A percentile compares a stretch with the other conserved stretches of the same genome.
phyloP scores from a whole-genome alignment of 2,113 vertebrate genomes.

The Dromaius novaehollandiae region DNA sequence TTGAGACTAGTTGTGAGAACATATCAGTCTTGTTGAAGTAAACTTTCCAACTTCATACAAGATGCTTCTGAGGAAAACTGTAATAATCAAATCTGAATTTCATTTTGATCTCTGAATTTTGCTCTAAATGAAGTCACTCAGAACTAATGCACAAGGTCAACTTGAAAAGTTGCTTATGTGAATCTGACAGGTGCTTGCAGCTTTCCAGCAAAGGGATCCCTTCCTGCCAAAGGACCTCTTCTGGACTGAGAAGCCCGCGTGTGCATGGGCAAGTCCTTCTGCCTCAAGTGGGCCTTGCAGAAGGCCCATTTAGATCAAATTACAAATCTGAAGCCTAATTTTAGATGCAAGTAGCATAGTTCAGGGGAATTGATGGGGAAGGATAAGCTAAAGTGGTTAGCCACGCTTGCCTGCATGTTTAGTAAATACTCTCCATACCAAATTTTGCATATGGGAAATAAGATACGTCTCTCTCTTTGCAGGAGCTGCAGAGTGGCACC shows the following conservation, averaged over 20 bases:
- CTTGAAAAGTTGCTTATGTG: neutral
- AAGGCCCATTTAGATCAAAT: neutral
- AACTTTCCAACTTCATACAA: rapidly evolving
- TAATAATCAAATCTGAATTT: neutral
- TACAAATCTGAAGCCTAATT: neutral
- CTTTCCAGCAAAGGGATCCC: neutral
- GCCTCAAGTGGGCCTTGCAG: neutral
- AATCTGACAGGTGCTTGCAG: neutral
- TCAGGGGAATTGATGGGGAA: neutral
- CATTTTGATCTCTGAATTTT: neutral
- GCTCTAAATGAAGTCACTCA: neutral
- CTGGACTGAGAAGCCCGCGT: neutral
- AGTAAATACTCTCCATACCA: neutral
- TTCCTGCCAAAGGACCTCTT: neutral
- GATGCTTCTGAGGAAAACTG: neutral
- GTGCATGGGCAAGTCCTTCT: neutral
- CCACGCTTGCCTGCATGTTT: neutral
- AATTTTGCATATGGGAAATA: neutral
- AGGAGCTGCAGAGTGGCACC: conserved; percentile 98
- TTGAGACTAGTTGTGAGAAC: neutral
- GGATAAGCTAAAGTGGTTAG: neutral
- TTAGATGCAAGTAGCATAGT: neutral
- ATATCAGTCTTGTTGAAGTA: neutral
- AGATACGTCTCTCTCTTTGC: neutral
- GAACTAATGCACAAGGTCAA: neutral